Evolutionary conservation across 2,797 vertebrate species (phyloP), one percentile per base, ranked within the genome.

Genomic region (Dipus sagitta): DNA sequence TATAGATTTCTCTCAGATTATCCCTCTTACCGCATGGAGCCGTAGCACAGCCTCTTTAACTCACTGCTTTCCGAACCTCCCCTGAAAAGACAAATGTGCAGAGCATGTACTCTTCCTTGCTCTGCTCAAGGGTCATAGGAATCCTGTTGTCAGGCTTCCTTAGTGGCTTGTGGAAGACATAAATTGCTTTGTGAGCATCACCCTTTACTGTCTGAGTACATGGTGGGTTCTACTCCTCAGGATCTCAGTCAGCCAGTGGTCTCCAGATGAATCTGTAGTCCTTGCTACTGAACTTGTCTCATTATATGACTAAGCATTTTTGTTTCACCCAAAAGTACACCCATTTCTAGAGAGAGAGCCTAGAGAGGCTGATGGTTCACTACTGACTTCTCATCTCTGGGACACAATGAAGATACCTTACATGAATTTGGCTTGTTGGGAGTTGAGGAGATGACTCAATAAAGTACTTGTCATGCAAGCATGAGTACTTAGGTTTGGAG

Each of bases 91-190:
- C 15, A 47, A 38, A n/a, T 75, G 20, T 26, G 26, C 14, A 28
- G 23, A 8, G 2, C 6, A 0, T 9, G 11, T 38, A 0, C 26
- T 2, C 1, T 0, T 15, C 18, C 42, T 74, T 38, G 18, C 32
- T 86, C 68, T 28, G 0, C 21, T 28, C 14, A 32, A 32, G 17
- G 47, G n/a, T 15, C 1, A 0, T 26, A 15, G 30, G 76, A 78
- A 32, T 58, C 58, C 54, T 38, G 47, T 60, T 47, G 64, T 47
- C 74, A 18, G 26, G 23, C 28, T 78, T 88, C 70, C 74, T 67
- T 52, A 30, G 11, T 5, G 60, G 26, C 47, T 47, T 83, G 30
- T 65, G 78, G 68, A 68, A 74, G 47, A 67, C 70, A 87, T 71
- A 86, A 65, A 47, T 28, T 3, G 32, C 8, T 47, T 4, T 65